Evolutionary conservation across 2,113 vertebrate genomes (phyloP), one percentile per base, ranked within the genome.

Genomic region (Dicrurus megarhynchus): DNA sequence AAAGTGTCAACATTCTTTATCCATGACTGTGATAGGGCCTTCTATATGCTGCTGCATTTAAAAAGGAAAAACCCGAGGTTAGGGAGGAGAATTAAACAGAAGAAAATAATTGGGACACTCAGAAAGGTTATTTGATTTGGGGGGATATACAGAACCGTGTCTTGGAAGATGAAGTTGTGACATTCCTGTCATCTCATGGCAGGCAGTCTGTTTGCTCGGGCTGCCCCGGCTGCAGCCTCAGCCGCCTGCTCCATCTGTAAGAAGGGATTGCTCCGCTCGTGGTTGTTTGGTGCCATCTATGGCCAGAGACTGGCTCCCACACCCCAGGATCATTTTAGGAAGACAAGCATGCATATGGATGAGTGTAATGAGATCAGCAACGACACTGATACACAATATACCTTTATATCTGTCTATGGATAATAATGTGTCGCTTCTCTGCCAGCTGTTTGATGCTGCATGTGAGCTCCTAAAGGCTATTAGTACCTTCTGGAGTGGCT

Each of bases 261-360:
- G 52, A 28, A 41, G 27, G 7, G 26, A 56, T 59, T 6, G n/a
- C 28, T 87, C 65, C 0, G 2, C 56, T 84, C 5, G 9, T 65
- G 79, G 90, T 18, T 30, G 69, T 97, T 87, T 97, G 95, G 95
- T 92, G 96, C 97, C 96, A 97, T 52, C 97, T 97, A 97, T 3
- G 82, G 95, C 69, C 73, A 50, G 81, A 91, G 11, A 65, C n/a
- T 21, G 4, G 35, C 37, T 93, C 78, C 20, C 37, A 74, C 63
- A 78, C 11, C 3, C 59, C 32, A 15, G 47, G 20, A 84, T 50
- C 47, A 7, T 55, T 90, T 61, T 5, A 33, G 46, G 50, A 70
- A 82, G 13, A 33, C 16, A 37, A 59, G 6, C 8, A 4, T 9
- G 23, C 16, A 32, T 69, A 24, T 13, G 61, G 24, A 33, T 50